A percentile compares a stretch with the other conserved stretches of the same genome.
phyloP scores from a whole-genome alignment of 1,140 invertebrate genomes.

The Drosophila kikkawai region DNA sequence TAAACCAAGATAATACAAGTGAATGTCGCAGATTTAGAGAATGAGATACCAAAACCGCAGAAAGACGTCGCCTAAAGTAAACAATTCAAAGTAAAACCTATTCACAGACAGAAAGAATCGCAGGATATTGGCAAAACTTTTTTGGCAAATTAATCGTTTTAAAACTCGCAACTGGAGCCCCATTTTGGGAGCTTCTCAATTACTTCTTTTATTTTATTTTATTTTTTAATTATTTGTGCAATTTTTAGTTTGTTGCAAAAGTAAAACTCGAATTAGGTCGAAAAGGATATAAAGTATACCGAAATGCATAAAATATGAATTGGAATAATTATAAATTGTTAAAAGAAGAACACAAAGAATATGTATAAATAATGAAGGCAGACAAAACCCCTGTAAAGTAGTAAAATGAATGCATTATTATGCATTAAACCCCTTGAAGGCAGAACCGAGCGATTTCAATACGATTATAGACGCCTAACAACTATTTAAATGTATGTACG shows the following conservation, averaged over 20 bases:
- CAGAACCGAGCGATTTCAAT: slow-evolving; percentile 47
- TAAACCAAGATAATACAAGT: slow-evolving; percentile 35
- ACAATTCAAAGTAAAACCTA: slow-evolving; percentile 18
- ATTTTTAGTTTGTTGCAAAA: slow-evolving; percentile 67
- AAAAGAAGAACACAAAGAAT: slow-evolving; percentile 50
- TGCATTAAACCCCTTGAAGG: slow-evolving; percentile 21
- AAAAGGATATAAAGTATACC: slow-evolving; percentile 84
- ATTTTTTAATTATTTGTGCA: slow-evolving; percentile 64
- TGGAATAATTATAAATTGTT: slow-evolving; percentile 67
- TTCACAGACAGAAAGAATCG: slow-evolving; percentile 19
- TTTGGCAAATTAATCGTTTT: slow-evolving; percentile 12
- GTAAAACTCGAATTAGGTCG: slow-evolving; percentile 68
- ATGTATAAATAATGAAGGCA: slow-evolving; percentile 50
- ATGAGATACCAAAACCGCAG: slow-evolving; percentile 65
- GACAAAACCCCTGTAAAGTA: slow-evolving; percentile 64
- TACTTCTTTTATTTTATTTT: slow-evolving; percentile 2
- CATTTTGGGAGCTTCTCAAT: not conserved
- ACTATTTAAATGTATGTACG: slow-evolving; percentile 77
- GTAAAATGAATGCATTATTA: slow-evolving; percentile 54
- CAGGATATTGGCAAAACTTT: slow-evolving; percentile 37
- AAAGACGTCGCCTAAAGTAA: slow-evolving; percentile 42
- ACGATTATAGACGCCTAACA: slow-evolving; percentile 49
- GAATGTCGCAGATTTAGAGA: slow-evolving; percentile 58
- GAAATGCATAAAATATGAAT: slow-evolving; percentile 55
- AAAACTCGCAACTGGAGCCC: not conserved